phyloP scores from a whole-genome alignment of 2,797 vertebrate genomes.

The Miichthys miiuy region DNA sequence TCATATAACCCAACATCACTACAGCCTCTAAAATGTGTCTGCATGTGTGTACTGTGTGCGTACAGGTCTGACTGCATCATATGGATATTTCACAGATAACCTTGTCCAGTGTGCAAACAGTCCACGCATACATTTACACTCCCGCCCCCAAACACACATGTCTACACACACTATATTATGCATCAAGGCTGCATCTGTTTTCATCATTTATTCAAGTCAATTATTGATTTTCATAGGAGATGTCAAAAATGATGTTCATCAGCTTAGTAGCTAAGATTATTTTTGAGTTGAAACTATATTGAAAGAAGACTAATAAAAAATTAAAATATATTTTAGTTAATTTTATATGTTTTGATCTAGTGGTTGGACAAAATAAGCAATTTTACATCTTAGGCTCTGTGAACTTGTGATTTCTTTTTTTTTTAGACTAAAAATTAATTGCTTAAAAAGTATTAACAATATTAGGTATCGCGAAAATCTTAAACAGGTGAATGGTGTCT shows the following conservation, averaged over 20 bases:
- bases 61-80: background rate
- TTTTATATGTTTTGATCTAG: background rate
- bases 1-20: background rate
- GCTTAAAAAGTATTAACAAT: too few relatives aligned
- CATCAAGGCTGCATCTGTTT: too few relatives aligned
- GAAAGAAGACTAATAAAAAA: background rate
- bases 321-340: background rate
- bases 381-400: background rate
- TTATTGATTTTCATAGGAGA: background rate
- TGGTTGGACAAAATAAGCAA: background rate
- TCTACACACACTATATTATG: background rate
- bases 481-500: too few relatives aligned
- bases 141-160: background rate
- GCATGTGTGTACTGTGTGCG: background rate
- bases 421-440: too few relatives aligned
- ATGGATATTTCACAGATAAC: background rate
- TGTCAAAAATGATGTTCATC: background rate
- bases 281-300: background rate
- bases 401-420: background rate
- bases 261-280: background rate
- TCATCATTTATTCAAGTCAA: background rate
- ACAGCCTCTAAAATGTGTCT: background rate
- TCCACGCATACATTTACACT: background rate
- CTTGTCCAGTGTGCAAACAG: background rate
- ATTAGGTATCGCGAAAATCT: background rate